Evolutionary conservation across 1,140 invertebrate genomes (phyloP), one percentile per base, ranked within the genome.

Genomic region (Tetraneura akinire): DNA sequence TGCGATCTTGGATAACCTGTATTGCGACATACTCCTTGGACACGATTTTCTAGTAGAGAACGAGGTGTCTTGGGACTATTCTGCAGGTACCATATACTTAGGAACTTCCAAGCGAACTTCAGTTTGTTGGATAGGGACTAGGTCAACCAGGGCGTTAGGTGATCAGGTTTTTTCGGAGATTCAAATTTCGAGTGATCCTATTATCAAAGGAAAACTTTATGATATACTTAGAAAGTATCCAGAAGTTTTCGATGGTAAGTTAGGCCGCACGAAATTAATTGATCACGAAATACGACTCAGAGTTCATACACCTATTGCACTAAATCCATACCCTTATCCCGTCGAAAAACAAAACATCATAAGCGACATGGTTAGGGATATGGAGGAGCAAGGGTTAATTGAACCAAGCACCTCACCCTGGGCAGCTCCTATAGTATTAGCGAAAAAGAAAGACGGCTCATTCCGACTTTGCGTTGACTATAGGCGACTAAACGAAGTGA

Each of bases 361-460:
- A n/a, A 55, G 21, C 18, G 18, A 18, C 4, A 55, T 55, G 53
- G 21, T 55, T 6, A 55, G 14, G 14, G 53, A 55, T 23, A 55
- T 55, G 53, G 32, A 37, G 32, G 53, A 55, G 8, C 6, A 55
- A 1, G 14, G 53, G 14, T 23, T 13, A 21, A 14, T n/a, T 21
- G 53, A 23, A n/a, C 18, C 18, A 10, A 55, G 57, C 13, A 62
- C 23, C 21, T 62, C 57, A 80, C 81, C 21, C 23, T 84, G 70
- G 47, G 80, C 57, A n/a, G 21, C 80, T 1, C 81, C 82, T 13
- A 57, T 83, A 29, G 57, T 88, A 0, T 60, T 88, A 11, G 86
- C 86, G 0, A 82, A 82, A 42, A 89, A 89, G 82, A 87, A 87
- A 81, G 84, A 88, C 84, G 84, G 86, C 70, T 68, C 83, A 55